Percentiles rank a stretch among this genome's conserved stretches.
Conservation (phyloP, 2,797 vertebrate genomes). For the Coreius guichenoti region DNA sequence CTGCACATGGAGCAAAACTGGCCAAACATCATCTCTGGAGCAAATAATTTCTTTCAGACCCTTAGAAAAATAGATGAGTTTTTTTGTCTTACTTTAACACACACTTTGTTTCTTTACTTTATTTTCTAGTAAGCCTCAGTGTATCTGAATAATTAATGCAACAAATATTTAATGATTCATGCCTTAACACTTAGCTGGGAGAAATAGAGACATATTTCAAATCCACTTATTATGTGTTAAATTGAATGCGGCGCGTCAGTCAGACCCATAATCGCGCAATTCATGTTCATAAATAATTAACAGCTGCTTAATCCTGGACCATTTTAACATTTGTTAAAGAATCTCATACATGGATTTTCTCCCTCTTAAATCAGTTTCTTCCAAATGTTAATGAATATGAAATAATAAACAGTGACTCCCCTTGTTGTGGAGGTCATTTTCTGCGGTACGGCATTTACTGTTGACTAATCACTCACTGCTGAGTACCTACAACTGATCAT, state of each 20-base stretch:
- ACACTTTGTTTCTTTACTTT: slow-evolving; percentile 7
- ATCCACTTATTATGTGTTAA: slow-evolving; percentile 58
- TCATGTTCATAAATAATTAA: slow-evolving; percentile 60
- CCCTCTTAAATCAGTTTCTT: slow-evolving; percentile 41
- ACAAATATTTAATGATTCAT: slow-evolving; percentile 62
- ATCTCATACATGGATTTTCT: background rate
- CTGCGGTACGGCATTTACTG: background rate
- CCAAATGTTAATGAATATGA: slow-evolving; percentile 46
- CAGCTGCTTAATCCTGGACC: slow-evolving; percentile 40
- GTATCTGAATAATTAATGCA: slow-evolving; percentile 59
- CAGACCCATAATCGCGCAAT: slow-evolving; percentile 56
- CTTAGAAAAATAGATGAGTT: background rate
- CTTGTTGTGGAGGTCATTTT: slow-evolving; percentile 36
- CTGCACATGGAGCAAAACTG: background rate
- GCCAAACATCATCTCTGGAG: background rate
- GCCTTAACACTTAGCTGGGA: slow-evolving; percentile 36
- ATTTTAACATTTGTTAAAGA: slow-evolving; percentile 42
- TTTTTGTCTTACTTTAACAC: background rate
- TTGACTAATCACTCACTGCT: slow-evolving; percentile 2
- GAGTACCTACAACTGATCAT: background rate
- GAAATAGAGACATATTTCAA: slow-evolving; percentile 50
- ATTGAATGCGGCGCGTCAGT: slow-evolving; percentile 45
- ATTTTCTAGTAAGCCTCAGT: slow-evolving; percentile 30
- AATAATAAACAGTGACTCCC: slow-evolving; percentile 34
- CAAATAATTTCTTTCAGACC: background rate